phyloP scores from a whole-genome alignment of 2,888 invertebrate species.

The Noctua janthe region DNA sequence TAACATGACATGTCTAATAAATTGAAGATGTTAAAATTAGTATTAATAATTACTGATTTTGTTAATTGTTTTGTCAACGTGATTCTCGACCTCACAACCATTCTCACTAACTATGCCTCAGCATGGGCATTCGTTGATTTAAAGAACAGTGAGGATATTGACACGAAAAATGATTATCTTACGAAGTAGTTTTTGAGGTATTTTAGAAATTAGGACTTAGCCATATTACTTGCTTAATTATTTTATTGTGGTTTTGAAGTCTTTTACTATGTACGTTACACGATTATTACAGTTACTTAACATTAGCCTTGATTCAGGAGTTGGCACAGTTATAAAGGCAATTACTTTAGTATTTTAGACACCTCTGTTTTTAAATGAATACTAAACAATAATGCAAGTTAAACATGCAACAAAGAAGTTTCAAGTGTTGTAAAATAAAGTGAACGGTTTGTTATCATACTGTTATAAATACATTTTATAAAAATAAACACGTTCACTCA shows the following conservation, averaged over 20 bases:
- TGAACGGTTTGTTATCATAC: conserved; percentile 14
- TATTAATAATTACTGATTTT: neutral
- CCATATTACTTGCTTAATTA: neutral
- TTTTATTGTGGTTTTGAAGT: neutral
- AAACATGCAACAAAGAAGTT: conserved; percentile 25
- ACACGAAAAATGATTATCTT: neutral
- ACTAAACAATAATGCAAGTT: neutral
- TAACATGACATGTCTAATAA: neutral
- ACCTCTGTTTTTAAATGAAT: neutral
- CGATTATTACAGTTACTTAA: neutral
- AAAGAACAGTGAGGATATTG: neutral
- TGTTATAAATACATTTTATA: conserved; percentile 27
- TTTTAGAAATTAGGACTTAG: neutral
- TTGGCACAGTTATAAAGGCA: neutral
- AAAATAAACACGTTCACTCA: conserved; percentile 27
- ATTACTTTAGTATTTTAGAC: neutral
- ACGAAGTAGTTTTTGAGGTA: neutral
- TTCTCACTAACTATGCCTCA: too few relatives aligned
- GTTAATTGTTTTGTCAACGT: neutral
- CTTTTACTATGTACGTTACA: neutral
- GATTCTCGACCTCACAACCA: too few relatives aligned
- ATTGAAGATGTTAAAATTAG: neutral
- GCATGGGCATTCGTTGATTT: neutral
- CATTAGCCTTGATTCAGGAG: neutral
- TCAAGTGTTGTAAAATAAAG: conserved; percentile 26